Percentiles rank a stretch among this genome's conserved stretches.
These are phyloP conservation scores for Protomyctophum bolini DNA, from an alignment of 2,113 vertebrate species.

Conservation along the genomic window DNA sequence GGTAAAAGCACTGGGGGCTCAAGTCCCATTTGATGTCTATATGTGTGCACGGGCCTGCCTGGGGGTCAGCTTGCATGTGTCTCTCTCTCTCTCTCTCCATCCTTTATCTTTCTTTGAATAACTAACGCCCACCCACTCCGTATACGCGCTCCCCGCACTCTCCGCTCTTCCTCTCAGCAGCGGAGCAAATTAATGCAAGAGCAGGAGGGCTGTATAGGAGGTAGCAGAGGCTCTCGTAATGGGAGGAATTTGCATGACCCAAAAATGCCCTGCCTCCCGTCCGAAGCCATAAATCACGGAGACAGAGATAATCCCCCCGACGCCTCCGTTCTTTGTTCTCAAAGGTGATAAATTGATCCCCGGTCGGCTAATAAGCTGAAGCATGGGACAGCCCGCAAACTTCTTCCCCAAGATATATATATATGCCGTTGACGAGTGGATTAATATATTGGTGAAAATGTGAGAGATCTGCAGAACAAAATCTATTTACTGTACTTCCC, in stretches of 20 bases:
- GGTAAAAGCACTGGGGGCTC: too few species aligned
- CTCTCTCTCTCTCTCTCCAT: neutral
- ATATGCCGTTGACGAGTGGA: slow-evolving; percentile 42
- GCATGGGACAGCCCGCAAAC: slow-evolving; percentile 49
- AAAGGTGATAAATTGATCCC: slow-evolving; percentile 75
- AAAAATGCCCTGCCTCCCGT: slow-evolving; percentile 68
- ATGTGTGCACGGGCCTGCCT: neutral
- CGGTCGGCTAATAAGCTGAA: slow-evolving; percentile 68
- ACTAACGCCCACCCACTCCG: slow-evolving; percentile 24
- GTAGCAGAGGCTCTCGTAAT: slow-evolving; percentile 25
- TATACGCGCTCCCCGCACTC: slow-evolving; percentile 10
- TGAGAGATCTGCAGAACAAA: slow-evolving; percentile 56
- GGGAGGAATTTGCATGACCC: slow-evolving; percentile 76
- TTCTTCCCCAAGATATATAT: slow-evolving; percentile 64
- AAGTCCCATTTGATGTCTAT: too few species aligned
- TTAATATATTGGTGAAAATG: slow-evolving; percentile 59
- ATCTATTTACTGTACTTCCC: slow-evolving; percentile 40
- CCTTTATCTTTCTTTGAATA: slow-evolving; percentile 26
- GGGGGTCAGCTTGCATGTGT: slow-evolving; percentile 12
- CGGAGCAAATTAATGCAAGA: slow-evolving; percentile 40
- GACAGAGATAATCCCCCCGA: slow-evolving; percentile 51
- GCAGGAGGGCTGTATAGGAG: slow-evolving; percentile 25
- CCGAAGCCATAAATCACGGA: slow-evolving; percentile 70
- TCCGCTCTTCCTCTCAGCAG: slow-evolving; percentile 4
- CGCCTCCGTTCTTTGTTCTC: slow-evolving; percentile 58